Evolutionary conservation across 2,888 invertebrate species (phyloP).

Genomic region (Xylocampa areola): DNA sequence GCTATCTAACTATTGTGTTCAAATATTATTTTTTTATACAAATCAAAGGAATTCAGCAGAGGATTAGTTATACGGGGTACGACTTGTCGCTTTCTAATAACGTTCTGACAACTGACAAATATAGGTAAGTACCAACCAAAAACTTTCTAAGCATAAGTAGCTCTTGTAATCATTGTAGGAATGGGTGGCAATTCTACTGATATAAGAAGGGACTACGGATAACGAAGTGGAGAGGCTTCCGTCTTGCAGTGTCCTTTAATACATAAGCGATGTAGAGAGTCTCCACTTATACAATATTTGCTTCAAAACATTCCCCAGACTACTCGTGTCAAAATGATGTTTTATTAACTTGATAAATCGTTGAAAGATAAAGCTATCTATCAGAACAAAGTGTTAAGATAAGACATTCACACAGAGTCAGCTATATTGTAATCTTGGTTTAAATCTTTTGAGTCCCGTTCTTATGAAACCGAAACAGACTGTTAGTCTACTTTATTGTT

Average conservation of each 20-base stretch:
- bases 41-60: too few species aligned
- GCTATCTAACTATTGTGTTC: too few species aligned
- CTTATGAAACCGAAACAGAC: slow-evolving; percentile 3
- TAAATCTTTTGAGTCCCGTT: slow-evolving; percentile 15
- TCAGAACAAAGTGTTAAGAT: slow-evolving; percentile 23
- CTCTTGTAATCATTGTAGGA: too few species aligned
- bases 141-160: too few species aligned
- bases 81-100: background rate
- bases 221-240: too few species aligned
- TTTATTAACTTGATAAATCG: slow-evolving; percentile 25
- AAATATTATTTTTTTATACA: too few species aligned
- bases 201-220: too few species aligned
- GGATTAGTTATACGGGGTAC: too few species aligned
- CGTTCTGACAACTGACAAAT: background rate
- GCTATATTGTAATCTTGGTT: slow-evolving; percentile 17
- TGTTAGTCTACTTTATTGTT: background rate
- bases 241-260: too few species aligned
- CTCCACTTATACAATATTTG: background rate
- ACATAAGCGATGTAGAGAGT: too few species aligned
- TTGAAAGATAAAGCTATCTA: slow-evolving; percentile 40
- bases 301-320: slow-evolving; percentile 5
- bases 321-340: slow-evolving; percentile 11
- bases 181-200: too few species aligned
- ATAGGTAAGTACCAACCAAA: background rate
- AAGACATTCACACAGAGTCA: slow-evolving; percentile 16